These are phyloP conservation scores for Coturnix japonica DNA, from an alignment of 2,113 vertebrate genomes.

Conservation along the genomic window DNA sequence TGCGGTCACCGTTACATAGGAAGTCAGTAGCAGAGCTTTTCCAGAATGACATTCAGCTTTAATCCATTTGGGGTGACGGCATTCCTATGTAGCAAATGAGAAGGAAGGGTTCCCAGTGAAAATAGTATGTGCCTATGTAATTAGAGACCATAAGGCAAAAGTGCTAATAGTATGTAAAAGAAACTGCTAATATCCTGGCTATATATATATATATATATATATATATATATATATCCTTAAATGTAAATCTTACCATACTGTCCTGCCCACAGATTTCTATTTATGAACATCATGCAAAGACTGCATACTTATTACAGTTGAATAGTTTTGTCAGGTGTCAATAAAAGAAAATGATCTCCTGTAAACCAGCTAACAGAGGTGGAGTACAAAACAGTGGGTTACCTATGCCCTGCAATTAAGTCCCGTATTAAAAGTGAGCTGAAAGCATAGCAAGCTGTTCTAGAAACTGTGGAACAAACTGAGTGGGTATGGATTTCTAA, in stretches of 20 bases:
- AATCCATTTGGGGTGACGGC: neutral
- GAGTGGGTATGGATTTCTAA: neutral
- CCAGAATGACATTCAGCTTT: neutral
- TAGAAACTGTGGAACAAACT: neutral
- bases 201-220: too few relatives aligned
- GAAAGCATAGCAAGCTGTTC: rapidly evolving
- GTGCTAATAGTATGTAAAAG: neutral
- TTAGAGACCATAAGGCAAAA: neutral
- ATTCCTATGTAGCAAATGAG: neutral
- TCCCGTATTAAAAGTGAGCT: neutral
- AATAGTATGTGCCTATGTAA: neutral
- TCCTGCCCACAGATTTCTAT: neutral
- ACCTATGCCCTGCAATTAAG: neutral
- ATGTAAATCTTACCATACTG: neutral
- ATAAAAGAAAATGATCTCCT: neutral
- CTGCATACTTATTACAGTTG: neutral
- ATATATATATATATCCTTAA: neutral
- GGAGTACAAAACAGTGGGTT: neutral
- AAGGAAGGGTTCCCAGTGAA: neutral
- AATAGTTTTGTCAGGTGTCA: neutral
- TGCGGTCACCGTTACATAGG: neutral
- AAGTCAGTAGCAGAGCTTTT: neutral
- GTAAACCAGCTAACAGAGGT: neutral
- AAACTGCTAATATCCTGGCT: neutral
- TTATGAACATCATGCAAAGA: neutral